Evolutionary conservation across 2,113 vertebrate genomes (phyloP).

Genomic region (Asarcornis scutulata): DNA sequence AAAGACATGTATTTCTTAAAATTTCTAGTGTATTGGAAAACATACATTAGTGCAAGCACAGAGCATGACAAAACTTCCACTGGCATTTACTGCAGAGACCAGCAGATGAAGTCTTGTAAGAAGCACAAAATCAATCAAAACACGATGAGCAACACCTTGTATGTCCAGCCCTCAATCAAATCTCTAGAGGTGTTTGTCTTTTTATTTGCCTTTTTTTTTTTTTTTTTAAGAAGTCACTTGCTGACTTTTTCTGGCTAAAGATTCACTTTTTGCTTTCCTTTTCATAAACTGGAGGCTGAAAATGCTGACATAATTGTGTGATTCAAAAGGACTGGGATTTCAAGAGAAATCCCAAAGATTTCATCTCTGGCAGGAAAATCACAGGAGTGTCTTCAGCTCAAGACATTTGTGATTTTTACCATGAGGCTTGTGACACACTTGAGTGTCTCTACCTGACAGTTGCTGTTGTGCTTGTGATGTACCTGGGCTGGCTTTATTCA

Average conservation of each 20-base stretch:
- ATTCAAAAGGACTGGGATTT: neutral
- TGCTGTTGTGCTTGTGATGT: accelerated
- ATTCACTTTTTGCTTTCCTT: neutral
- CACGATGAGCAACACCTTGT: neutral
- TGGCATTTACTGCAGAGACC: neutral
- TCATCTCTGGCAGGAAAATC: neutral
- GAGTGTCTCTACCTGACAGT: neutral
- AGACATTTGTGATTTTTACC: neutral
- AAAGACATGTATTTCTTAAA: neutral
- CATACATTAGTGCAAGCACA: neutral
- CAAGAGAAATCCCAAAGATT: neutral
- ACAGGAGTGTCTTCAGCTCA: neutral
- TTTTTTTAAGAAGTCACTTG: neutral
- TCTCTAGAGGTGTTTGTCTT: neutral
- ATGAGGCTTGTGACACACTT: neutral
- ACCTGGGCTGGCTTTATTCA: neutral
- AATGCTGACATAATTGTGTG: neutral
- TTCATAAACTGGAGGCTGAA: neutral
- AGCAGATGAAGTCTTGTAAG: slow-evolving; percentile 13
- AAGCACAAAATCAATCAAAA: slow-evolving; percentile 5
- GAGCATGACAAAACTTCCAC: slow-evolving; percentile 2
- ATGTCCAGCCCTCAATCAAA: neutral
- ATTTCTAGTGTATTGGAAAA: neutral
- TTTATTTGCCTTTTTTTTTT: neutral
- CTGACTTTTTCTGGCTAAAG: neutral